Percentiles rank a stretch among this genome's conserved stretches.
Evolutionary conservation across 2,797 vertebrate species (phyloP).

Genomic region (Gastrophryne carolinensis): DNA sequence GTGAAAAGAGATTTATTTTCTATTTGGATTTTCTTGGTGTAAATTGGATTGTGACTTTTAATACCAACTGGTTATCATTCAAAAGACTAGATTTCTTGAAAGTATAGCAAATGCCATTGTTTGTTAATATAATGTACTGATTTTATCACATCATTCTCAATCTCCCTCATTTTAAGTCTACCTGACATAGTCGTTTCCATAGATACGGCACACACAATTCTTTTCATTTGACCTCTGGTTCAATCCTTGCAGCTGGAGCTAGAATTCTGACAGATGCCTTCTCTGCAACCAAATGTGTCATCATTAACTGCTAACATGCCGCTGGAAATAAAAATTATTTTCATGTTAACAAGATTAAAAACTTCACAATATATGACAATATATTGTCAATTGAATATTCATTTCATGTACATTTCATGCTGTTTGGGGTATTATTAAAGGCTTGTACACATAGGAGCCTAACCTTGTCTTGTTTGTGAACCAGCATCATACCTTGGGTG

Average conservation of each 20-base stretch:
- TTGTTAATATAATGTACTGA: constrained; percentile 76
- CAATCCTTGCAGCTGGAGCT: constrained; percentile 73
- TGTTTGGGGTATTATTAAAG: too few relatives aligned
- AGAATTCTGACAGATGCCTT: constrained; percentile 74
- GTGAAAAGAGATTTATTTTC: constrained; percentile 40
- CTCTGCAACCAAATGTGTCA: constrained; percentile 62
- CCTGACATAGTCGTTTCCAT: constrained; percentile 73
- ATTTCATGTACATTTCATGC: too few relatives aligned
- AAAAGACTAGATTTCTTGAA: constrained; percentile 58
- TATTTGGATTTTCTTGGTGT: constrained; percentile 26
- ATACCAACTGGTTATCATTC: constrained; percentile 48
- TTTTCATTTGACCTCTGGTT: constrained; percentile 76
- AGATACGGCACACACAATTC: constrained; percentile 74
- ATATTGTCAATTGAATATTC: too few relatives aligned
- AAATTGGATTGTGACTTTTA: constrained; percentile 52
- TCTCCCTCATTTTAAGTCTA: constrained; percentile 63
- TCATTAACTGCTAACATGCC: constrained; percentile 37
- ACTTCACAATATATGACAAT: too few relatives aligned
- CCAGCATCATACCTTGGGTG: too few relatives aligned
- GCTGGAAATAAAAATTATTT: too few relatives aligned
- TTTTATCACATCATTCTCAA: constrained; percentile 71
- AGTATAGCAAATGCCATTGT: constrained; percentile 67
- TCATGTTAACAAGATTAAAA: too few relatives aligned
- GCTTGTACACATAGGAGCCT: too few relatives aligned
- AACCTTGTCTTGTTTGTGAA: too few relatives aligned